Evolutionary conservation across 2,888 invertebrate species (phyloP), one percentile per base, ranked within the genome.

Genomic region (Andrena bucephala): DNA sequence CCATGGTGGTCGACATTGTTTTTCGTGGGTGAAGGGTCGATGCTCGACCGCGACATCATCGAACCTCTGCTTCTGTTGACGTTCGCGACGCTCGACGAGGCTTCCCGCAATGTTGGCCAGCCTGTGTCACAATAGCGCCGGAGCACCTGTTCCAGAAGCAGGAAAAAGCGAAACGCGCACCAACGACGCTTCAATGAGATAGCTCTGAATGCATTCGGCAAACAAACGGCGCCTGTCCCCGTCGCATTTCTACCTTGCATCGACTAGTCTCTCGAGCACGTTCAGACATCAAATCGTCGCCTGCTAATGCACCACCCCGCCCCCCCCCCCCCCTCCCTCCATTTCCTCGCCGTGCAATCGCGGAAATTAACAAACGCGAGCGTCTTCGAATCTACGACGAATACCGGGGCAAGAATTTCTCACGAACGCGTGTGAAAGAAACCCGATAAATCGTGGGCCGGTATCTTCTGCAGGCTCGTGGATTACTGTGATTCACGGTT

Each of bases 71-170:
- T 33, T 50, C 31, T 77, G 79, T 77, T 77, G 77, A 79, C 69
- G 69, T 59, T 59, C 57, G 68, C n/a, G 36, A 29, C 66, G 54
- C 57, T 48, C 74, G 31, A 48, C 24, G 57, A 48, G 33, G 33
- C 48, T 69, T 48, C 57, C 63, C 77, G 67, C 78, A 27, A 36
- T 54, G 63, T 79, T 77, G 68, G 77, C 69, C 57, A 69, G 50
- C 60, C 78, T 77, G 62, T 29, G 29, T n/a, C 0, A 71, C 76
- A 77, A 69, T 63, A 54, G 52, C 63, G 29, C 24, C 66, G 29
- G 20, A 65, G 31, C 77, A 77, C 78, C 69, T 69, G 79, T 77
- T 77, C 52, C 69, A n/a, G n/a, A 3, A 27, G 2, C 31, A 65
- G 50, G 27, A 63, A 16, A 54, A 24, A 65, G 48, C 27, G 36